Conservation (phyloP, 2,888 invertebrate genomes). For the Bimastos eiseni region DNA sequence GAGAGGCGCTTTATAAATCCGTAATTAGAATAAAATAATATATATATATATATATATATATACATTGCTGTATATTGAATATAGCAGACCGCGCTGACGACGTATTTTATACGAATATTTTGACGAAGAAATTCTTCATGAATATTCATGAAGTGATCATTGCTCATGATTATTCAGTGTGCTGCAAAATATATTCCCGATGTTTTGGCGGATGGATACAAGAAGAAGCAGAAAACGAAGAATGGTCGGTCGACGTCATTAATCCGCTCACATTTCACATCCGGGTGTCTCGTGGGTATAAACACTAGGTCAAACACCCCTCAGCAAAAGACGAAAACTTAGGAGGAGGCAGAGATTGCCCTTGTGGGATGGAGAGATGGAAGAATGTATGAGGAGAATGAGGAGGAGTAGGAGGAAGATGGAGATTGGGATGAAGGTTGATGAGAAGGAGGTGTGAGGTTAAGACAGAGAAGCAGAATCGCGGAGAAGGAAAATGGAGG, state of each 20-base stretch:
- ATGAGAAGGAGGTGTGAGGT: neutral
- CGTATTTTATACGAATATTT: neutral
- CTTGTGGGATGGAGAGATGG: neutral
- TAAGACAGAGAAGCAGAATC: neutral
- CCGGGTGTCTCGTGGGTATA: neutral
- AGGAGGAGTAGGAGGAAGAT: neutral
- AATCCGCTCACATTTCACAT: neutral
- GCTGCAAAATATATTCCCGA: neutral
- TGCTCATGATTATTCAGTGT: constrained; percentile 6
- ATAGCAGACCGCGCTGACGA: neutral
- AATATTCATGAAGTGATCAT: neutral
- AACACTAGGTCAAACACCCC: neutral
- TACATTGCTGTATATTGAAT: neutral
- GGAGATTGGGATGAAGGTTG: neutral
- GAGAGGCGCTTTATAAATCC: no score
- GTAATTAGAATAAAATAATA: no score
- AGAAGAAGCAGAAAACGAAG: neutral
- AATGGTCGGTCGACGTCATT: neutral
- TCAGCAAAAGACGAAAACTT: neutral
- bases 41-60: neutral
- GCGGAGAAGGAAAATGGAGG: neutral
- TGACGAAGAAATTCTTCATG: neutral
- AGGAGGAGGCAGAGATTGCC: neutral
- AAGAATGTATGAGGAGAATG: neutral
- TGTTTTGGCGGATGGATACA: neutral